Evolutionary conservation across 2,113 vertebrate species (phyloP).

Genomic region (Indicator indicator): DNA sequence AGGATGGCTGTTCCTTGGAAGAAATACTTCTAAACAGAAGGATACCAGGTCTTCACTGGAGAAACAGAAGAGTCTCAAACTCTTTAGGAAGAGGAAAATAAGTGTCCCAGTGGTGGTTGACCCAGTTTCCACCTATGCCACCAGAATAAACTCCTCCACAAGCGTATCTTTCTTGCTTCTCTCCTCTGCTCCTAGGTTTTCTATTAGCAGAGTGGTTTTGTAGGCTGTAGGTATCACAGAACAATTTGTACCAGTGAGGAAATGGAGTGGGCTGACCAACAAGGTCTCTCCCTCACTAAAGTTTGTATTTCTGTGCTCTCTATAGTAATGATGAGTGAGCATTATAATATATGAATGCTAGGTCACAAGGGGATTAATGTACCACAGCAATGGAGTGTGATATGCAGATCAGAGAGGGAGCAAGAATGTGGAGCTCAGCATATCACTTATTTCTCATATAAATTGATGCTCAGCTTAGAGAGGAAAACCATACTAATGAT

Average conservation of each 20-base stretch:
- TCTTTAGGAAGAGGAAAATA: neutral
- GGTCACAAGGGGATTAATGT: conserved; percentile 35
- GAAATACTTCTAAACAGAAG: neutral
- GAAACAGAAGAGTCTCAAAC: neutral
- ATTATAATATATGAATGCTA: conserved; percentile 23
- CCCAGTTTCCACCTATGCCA: neutral
- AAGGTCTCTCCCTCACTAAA: neutral
- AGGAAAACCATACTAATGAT: conserved; percentile 32
- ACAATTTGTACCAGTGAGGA: neutral
- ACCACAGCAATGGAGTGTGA: neutral
- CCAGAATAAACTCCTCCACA: neutral
- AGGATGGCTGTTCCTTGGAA: neutral
- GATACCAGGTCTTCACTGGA: neutral
- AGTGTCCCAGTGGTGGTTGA: neutral
- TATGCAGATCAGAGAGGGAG: neutral
- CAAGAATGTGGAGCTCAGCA: conserved; percentile 39
- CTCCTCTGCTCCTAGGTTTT: neutral
- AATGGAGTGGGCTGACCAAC: neutral
- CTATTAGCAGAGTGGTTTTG: neutral
- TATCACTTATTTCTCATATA: conserved; percentile 19
- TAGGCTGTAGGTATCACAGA: neutral
- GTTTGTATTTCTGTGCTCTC: neutral
- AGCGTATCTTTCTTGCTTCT: neutral
- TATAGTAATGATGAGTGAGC: neutral
- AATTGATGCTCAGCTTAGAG: conserved; percentile 16